A percentile compares a stretch with the other conserved stretches of the same genome.
These are phyloP conservation scores for Yponomeuta plumbellus DNA, from an alignment of 2,888 invertebrate species.

Conservation along the genomic window DNA sequence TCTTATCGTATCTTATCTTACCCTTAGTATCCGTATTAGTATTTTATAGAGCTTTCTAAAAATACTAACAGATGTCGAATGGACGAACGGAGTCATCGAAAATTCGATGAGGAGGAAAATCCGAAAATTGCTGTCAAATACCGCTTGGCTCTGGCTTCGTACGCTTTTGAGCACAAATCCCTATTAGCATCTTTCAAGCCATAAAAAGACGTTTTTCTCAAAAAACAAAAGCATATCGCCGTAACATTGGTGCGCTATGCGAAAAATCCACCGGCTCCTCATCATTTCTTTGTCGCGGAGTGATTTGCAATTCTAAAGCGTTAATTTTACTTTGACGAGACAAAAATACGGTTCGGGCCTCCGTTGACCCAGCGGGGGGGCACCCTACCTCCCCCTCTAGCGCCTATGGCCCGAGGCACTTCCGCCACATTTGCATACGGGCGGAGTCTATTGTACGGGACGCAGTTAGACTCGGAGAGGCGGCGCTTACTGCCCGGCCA, in stretches of 20 bases:
- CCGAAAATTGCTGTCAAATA: constrained; percentile 7
- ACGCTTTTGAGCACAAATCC: background rate
- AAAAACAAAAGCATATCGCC: constrained; percentile 41
- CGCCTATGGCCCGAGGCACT: constrained; percentile 44
- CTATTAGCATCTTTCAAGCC: background rate
- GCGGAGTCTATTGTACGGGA: constrained; percentile 53
- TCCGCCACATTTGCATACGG: constrained; percentile 66
- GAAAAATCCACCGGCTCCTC: constrained; percentile 58
- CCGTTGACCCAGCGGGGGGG: constrained; percentile 41
- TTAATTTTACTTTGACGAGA: constrained; percentile 73
- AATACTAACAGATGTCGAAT: too few relatives aligned
- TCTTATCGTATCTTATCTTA: too few relatives aligned
- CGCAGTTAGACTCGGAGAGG: constrained; percentile 53
- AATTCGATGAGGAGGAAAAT: background rate
- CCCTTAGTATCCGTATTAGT: too few relatives aligned
- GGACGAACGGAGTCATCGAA: background rate
- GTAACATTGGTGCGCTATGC: constrained; percentile 58
- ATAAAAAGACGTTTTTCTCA: constrained; percentile 26
- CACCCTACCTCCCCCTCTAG: constrained; percentile 26
- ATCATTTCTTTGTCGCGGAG: constrained; percentile 65
- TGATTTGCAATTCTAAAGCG: constrained; percentile 74
- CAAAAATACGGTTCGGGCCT: constrained; percentile 59
- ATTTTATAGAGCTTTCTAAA: too few relatives aligned
- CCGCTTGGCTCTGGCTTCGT: background rate
- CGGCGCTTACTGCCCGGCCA: constrained; percentile 36